Base-by-base conservation (phyloP, 2,888 invertebrate genomes). In the Pharmacophagus antenor region DNA sequence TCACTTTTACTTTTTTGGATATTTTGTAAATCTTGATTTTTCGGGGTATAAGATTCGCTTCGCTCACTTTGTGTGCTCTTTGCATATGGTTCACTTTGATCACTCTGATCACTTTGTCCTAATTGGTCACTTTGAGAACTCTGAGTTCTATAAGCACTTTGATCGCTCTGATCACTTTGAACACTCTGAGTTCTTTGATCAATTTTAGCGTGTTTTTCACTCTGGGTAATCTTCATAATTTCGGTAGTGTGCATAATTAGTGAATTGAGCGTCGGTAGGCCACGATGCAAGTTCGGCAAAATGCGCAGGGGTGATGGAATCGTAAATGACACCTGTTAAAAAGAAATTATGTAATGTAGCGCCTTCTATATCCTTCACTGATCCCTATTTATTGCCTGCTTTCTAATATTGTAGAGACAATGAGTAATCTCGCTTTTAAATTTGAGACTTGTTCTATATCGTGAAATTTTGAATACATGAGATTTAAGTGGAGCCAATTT, bases 261-360 rank as follows among this genome's bases (percentile, higher is more conserved):
- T 37, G 37, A 15, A 15, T 0, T 37, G n/a, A 37, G 37, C 1
- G 37, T 37, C 4, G 37, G 37, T n/a, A 37, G 2, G 10, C 37
- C 37, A n/a, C 37, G 37, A 37, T 37, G 37, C 15, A 37, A 37
- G 37, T n/a, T 37, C 37, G 37, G 37, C n/a, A 37, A n/a, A n/a
- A 37, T n/a, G 37, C 37, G 37, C 1, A 37, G 15, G 5, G 37
- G 37, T 37, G 37, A n/a, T 2, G 37, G 37, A 2, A 37, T 5
- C 37, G 15, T 1, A 15, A 31, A 31, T 31, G 31, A 15, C 15
- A 37, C 15, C 37, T 37, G 37, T 37, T 37, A 15, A 37, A 37
- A 37, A 31, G 15, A 31, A 27, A 31, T 31, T 6, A 15, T 2
- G 4, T 31, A 2, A 31, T 31, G 2, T 31, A 15, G 2, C 23